A percentile compares a stretch with the other conserved stretches of the same genome.
Conservation (phyloP, 2,113 vertebrate genomes). For the Caracal caracal region DNA sequence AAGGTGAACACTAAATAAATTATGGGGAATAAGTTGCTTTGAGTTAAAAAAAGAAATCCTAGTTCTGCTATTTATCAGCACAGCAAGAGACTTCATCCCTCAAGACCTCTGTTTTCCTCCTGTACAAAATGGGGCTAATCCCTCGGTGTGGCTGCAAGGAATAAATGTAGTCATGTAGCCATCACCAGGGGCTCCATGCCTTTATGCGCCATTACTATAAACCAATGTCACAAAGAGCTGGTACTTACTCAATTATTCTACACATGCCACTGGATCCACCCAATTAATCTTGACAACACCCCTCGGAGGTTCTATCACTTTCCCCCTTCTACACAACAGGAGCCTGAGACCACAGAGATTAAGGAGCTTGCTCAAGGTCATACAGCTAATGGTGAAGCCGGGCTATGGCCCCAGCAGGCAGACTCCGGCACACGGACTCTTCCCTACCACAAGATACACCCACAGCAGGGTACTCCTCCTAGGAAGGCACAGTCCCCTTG, state of each 20-base stretch:
- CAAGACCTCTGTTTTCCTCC: not conserved
- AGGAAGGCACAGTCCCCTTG: not conserved
- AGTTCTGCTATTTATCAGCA: not conserved
- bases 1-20: not conserved
- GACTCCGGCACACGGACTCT: not conserved
- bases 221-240: not conserved
- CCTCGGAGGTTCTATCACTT: not conserved
- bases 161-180: not conserved
- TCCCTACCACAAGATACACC: not conserved
- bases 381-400: not conserved
- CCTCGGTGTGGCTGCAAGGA: not conserved
- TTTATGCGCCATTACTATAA: not conserved
- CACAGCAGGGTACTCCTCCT: not conserved
- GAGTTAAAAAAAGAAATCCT: not conserved
- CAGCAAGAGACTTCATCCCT: not conserved
- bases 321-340: not conserved
- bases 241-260: not conserved
- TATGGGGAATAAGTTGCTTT: not conserved
- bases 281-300: not conserved
- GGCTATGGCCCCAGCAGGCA: not conserved
- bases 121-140: not conserved
- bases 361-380: not conserved
- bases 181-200: not conserved
- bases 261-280: not conserved
- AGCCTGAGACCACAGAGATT: not conserved